Percentiles rank a stretch among this genome's conserved stretches.
phyloP scores from a whole-genome alignment of 2,113 vertebrate genomes.

The Propithecus coquereli region DNA sequence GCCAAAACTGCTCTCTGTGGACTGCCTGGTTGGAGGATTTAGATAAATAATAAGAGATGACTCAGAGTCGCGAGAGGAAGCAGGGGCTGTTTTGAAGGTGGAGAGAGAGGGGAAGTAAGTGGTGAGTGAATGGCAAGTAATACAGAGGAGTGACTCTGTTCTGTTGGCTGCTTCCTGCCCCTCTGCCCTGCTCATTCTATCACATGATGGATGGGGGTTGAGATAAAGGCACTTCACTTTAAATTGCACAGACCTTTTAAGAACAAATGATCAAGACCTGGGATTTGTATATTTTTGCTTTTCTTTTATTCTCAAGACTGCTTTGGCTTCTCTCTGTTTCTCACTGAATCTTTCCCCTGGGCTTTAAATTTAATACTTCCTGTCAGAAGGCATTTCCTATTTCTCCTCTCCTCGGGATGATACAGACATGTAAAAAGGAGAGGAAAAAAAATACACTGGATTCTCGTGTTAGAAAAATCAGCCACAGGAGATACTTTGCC shows the following conservation, averaged over 20 bases:
- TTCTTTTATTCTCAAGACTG: conserved; percentile 19
- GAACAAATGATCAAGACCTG: not conserved
- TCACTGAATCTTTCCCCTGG: not conserved
- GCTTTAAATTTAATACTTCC: conserved; percentile 24
- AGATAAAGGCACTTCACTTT: not conserved
- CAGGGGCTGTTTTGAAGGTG: not conserved
- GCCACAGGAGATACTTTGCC: not conserved
- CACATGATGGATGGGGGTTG: not conserved
- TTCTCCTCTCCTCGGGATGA: not conserved
- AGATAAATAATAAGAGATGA: not conserved
- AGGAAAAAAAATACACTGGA: not conserved
- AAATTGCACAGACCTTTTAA: not conserved
- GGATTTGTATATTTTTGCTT: not conserved
- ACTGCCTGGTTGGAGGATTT: not conserved
- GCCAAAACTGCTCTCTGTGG: not conserved
- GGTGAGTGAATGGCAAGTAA: not conserved
- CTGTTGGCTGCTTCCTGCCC: not conserved
- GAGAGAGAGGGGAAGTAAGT: not conserved
- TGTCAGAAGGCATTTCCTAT: conserved; percentile 31
- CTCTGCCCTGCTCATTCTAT: not conserved
- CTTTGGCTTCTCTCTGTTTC: not conserved
- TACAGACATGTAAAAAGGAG: not conserved
- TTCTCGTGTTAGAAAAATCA: not conserved
- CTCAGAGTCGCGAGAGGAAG: not conserved
- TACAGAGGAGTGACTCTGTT: not conserved